Evolutionary conservation across 2,797 vertebrate species (phyloP).

Genomic region (Brotula barbata): DNA sequence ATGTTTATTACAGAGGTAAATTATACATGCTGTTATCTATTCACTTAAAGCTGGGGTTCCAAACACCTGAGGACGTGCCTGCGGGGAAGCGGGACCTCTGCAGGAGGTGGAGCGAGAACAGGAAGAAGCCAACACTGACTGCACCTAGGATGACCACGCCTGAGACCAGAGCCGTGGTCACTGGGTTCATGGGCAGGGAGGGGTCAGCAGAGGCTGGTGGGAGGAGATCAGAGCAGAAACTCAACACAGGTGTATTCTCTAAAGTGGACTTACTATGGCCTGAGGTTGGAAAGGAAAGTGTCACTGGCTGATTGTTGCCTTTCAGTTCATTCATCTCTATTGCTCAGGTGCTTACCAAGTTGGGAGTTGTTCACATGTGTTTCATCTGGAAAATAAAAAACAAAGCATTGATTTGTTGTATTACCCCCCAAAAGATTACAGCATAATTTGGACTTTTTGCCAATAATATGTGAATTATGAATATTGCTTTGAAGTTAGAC

Average conservation of each 20-base stretch:
- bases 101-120: conserved; percentile 85
- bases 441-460: no score
- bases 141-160: conserved; percentile 87
- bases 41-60: conserved; percentile 89
- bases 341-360: conserved; percentile 83
- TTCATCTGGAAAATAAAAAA: conserved; percentile 84
- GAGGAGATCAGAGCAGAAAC: no score
- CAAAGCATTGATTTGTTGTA: background rate
- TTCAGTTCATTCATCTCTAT: no score
- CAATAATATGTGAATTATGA: no score
- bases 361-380: conserved; percentile 91
- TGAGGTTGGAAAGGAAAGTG: background rate
- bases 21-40: conserved; percentile 2
- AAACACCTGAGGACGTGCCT: conserved; percentile 78
- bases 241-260: conserved; percentile 8
- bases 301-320: background rate
- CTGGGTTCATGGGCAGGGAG: conserved; percentile 80
- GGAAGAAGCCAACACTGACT: conserved; percentile 83
- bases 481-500: no score
- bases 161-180: conserved; percentile 90
- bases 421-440: no score
- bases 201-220: conserved; percentile 68
- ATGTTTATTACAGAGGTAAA: conserved; percentile 4
- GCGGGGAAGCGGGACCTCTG: conserved; percentile 78
- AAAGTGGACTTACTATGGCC: conserved; percentile 6